Percentiles rank a stretch among this genome's conserved stretches.
Conservation (phyloP, 2,797 vertebrate species). For the Tokudaia muenninki region DNA sequence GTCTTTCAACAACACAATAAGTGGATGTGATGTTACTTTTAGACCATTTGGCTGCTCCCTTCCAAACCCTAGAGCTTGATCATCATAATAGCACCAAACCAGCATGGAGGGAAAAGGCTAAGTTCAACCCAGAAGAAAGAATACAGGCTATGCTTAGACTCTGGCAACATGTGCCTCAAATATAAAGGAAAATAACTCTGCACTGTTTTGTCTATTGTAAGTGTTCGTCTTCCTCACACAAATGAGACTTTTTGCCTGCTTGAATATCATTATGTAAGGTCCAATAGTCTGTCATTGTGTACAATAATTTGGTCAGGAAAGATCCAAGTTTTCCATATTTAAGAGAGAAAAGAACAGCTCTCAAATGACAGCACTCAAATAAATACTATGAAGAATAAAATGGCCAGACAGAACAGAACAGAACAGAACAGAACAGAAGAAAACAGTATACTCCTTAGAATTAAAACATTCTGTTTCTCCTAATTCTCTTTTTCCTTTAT, state of each 20-base stretch:
- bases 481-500: not conserved
- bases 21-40: not conserved
- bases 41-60: not conserved
- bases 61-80: not conserved
- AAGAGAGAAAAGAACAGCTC: conserved; percentile 50
- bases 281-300: conserved; percentile 68
- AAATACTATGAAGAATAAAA: conserved; percentile 73
- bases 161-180: not conserved
- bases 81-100: not conserved
- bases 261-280: conserved; percentile 43
- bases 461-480: conserved; percentile 39
- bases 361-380: conserved; percentile 12
- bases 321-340: conserved; percentile 71
- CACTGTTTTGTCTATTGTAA: conserved; percentile 2
- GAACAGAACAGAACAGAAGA: conserved; percentile 26
- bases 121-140: not conserved
- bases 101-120: not conserved
- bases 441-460: not conserved
- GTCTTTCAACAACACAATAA: not conserved
- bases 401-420: conserved; percentile 39
- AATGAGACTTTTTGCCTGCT: conserved; percentile 22
- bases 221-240: not conserved
- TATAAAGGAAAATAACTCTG: not conserved
- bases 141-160: not conserved
- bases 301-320: conserved; percentile 60